A percentile compares a stretch with the other conserved stretches of the same genome.
Evolutionary conservation across 2,888 invertebrate genomes (phyloP).

Genomic region (Agriopis aurantiaria): DNA sequence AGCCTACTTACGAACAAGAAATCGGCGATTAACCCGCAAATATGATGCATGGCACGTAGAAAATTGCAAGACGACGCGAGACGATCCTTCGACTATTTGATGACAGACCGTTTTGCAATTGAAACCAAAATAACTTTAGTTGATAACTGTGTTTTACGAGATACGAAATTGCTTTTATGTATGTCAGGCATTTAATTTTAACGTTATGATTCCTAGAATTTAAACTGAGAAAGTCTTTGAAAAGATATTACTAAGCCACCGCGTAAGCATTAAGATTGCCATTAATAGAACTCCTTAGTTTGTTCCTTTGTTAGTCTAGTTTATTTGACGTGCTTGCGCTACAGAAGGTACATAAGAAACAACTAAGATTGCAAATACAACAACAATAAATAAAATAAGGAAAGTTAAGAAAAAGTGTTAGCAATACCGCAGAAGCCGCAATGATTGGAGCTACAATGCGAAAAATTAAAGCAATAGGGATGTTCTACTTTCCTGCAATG

Average conservation of each 20-base stretch:
- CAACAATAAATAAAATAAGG: constrained; percentile 60
- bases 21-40: constrained; percentile 68
- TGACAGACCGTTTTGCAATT: constrained; percentile 54
- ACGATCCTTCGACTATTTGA: constrained; percentile 54
- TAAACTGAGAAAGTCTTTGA: neutral
- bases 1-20: constrained; percentile 72
- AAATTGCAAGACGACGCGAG: constrained; percentile 56
- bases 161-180: constrained; percentile 33
- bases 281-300: neutral
- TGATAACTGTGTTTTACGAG: constrained; percentile 16
- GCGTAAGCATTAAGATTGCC: neutral
- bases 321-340: constrained; percentile 48
- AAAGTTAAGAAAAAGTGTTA: constrained; percentile 65
- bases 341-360: constrained; percentile 52
- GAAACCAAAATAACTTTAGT: constrained; percentile 19
- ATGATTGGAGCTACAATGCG: constrained; percentile 56
- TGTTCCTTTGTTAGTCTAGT: constrained; percentile 7
- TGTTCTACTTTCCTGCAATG: constrained; percentile 25
- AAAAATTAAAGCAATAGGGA: constrained; percentile 48
- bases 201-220: constrained; percentile 3
- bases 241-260: neutral
- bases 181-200: constrained; percentile 8
- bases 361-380: constrained; percentile 48
- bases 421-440: constrained; percentile 60
- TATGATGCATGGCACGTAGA: constrained; percentile 66